Evolutionary conservation across 2,113 vertebrate species (phyloP).

Genomic region (Thomomys bottae): DNA sequence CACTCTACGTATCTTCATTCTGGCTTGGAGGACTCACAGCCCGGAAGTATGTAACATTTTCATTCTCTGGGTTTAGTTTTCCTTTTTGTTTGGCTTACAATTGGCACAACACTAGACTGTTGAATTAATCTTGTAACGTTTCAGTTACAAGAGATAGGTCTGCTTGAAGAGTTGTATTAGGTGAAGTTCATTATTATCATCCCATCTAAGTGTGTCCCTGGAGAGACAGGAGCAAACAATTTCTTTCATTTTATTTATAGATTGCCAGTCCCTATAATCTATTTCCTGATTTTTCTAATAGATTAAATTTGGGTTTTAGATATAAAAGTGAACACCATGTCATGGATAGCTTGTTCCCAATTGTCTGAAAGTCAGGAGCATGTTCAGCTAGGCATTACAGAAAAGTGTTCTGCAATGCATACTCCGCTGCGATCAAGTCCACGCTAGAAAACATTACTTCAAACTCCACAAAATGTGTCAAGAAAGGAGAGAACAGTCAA

Average conservation of each 20-base stretch:
- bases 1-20: constrained; percentile 43
- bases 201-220: background rate
- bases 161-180: background rate
- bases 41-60: constrained; percentile 27
- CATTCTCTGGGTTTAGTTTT: constrained; percentile 33
- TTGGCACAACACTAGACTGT: background rate
- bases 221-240: background rate
- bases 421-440: background rate
- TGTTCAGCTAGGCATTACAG: background rate
- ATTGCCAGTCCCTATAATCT: background rate
- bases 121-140: background rate
- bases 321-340: background rate
- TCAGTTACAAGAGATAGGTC: background rate
- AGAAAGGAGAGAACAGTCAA: background rate
- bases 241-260: background rate
- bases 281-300: background rate
- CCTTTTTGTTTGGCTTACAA: constrained; percentile 26
- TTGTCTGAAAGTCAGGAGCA: background rate
- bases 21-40: background rate
- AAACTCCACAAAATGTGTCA: background rate
- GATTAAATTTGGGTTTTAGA: background rate
- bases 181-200: constrained; percentile 10
- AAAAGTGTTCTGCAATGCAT: background rate
- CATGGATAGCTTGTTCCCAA: background rate
- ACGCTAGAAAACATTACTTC: background rate